phyloP scores from a whole-genome alignment of 35 echinoderm and acorn worm genomes.

The Apostichopus parvimensis region DNA sequence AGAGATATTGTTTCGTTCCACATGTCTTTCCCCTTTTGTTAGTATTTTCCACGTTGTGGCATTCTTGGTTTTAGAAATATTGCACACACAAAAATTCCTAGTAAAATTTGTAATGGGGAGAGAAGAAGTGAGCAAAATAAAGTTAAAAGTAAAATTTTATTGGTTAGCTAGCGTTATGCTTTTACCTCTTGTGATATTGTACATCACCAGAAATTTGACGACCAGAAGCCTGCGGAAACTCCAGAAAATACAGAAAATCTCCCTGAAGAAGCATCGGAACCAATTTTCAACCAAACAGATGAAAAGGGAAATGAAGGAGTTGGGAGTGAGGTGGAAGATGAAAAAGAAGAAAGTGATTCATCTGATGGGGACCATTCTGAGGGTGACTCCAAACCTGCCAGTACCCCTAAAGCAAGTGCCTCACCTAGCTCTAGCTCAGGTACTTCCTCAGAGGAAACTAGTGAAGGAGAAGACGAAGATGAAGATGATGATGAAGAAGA shows the following conservation, averaged over 20 bases:
- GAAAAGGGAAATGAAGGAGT: neutral
- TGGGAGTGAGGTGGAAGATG: neutral
- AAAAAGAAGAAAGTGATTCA: slow-evolving; percentile 1
- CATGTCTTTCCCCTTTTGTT: too few species aligned
- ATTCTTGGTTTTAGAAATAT: too few species aligned
- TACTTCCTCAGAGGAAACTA: slow-evolving; percentile 1
- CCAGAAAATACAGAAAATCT: slow-evolving; percentile 8
- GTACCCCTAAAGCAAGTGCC: slow-evolving; percentile 41
- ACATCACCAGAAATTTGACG: slow-evolving; percentile 2
- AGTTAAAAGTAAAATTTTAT: too few species aligned
- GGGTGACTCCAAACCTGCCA: slow-evolving; percentile 17
- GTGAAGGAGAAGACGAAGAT: slow-evolving; percentile 30
- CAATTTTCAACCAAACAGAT: neutral
- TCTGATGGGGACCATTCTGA: slow-evolving; percentile 26
- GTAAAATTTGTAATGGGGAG: too few species aligned
- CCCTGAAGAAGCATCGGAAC: slow-evolving; percentile 21
- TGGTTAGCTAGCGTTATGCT: neutral
- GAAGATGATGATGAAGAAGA: slow-evolving; percentile 16
- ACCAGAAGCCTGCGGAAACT: neutral
- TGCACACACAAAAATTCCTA: too few species aligned
- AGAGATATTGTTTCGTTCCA: too few species aligned
- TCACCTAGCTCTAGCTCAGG: neutral
- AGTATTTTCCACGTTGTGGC: too few species aligned
- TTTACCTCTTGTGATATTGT: neutral
- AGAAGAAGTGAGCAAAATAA: too few species aligned